Evolutionary conservation across 2,113 vertebrate genomes (phyloP).

Genomic region (Sander vitreus): DNA sequence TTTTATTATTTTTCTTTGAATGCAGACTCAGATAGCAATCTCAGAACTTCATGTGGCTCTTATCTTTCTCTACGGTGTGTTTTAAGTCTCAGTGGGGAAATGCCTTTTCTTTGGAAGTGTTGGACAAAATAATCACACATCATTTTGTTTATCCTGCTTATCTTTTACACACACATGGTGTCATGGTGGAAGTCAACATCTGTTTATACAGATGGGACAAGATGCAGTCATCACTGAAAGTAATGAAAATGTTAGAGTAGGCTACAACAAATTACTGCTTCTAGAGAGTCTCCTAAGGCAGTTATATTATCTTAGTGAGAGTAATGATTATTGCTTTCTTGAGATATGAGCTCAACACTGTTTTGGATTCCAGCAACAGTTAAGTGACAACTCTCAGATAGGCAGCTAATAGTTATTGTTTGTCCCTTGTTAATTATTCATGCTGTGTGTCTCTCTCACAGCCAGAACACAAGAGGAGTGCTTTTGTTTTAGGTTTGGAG

Average conservation of each 20-base stretch:
- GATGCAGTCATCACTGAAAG: background rate
- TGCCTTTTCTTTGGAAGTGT: background rate
- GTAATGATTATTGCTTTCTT: constrained; percentile 9
- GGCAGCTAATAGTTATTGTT: constrained; percentile 61
- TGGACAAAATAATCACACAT: background rate
- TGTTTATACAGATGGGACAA: background rate
- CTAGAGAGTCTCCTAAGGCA: background rate
- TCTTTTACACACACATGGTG: background rate
- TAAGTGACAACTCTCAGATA: constrained; percentile 42
- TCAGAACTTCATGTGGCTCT: background rate
- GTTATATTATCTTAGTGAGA: constrained; percentile 4
- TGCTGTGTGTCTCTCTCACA: constrained; percentile 53
- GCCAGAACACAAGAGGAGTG: constrained; percentile 69
- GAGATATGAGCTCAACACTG: background rate
- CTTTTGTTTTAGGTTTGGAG: constrained; percentile 60
- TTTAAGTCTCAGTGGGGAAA: background rate
- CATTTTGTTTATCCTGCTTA: background rate
- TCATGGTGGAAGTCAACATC: constrained; percentile 1
- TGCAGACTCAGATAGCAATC: background rate
- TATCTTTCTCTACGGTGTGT: background rate
- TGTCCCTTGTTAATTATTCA: constrained; percentile 74
- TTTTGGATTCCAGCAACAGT: constrained; percentile 51
- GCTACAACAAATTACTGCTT: constrained; percentile 14
- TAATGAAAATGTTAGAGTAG: constrained; percentile 10
- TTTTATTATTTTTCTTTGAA: background rate